A percentile compares a stretch with the other conserved stretches of the same genome.
Evolutionary conservation across 2,113 vertebrate species (phyloP).

Genomic region (Mellivora capensis): DNA sequence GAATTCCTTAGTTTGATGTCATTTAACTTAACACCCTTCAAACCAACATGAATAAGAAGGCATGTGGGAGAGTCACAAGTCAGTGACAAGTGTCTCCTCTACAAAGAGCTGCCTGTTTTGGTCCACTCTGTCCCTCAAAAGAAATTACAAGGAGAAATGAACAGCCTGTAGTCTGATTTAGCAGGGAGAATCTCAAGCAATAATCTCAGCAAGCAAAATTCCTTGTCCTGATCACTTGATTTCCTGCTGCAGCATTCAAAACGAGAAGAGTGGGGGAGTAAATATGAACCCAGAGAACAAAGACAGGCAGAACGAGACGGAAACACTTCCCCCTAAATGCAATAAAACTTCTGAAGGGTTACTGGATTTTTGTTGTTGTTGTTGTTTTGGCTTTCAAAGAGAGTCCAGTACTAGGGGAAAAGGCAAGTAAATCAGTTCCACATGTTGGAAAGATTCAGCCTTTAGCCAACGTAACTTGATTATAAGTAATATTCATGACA

Average conservation of each 20-base stretch:
- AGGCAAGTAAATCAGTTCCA: slow-evolving; percentile 82
- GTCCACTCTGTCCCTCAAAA: slow-evolving; percentile 1
- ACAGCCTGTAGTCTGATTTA: not conserved
- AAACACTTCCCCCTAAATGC: slow-evolving; percentile 75
- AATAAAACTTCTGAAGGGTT: slow-evolving; percentile 65
- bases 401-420: slow-evolving; percentile 11
- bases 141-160: not conserved
- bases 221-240: slow-evolving; percentile 30
- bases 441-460: slow-evolving; percentile 77
- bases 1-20: not conserved
- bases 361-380: slow-evolving; percentile 9
- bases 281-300: slow-evolving; percentile 15
- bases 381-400: slow-evolving; percentile 63
- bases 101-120: slow-evolving; percentile 54
- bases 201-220: slow-evolving; percentile 21
- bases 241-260: slow-evolving; percentile 18
- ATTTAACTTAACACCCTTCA: slow-evolving; percentile 28
- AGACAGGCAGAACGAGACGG: not conserved
- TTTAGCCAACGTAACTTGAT: slow-evolving; percentile 77
- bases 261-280: not conserved
- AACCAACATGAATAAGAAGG: not conserved
- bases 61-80: slow-evolving; percentile 6
- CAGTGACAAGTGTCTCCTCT: slow-evolving; percentile 47
- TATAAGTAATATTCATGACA: slow-evolving; percentile 75
- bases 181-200: slow-evolving; percentile 39